Evolutionary conservation across 2,888 invertebrate genomes (phyloP).

Genomic region (Synergus umbraculus): DNA sequence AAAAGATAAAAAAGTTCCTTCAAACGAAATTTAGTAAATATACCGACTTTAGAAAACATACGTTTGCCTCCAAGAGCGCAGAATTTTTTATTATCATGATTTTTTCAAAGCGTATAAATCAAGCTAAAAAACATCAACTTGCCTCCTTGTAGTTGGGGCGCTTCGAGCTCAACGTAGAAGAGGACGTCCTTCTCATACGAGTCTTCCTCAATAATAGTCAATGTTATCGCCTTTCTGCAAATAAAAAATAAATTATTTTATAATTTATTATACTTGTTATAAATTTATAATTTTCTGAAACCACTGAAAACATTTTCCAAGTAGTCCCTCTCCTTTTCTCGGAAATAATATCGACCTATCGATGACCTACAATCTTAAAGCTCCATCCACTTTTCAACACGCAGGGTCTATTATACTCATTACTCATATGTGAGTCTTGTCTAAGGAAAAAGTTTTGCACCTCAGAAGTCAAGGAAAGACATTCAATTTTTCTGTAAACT

Average conservation of each 20-base stretch:
- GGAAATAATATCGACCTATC: not conserved
- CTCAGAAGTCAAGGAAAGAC: not conserved
- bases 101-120: not conserved
- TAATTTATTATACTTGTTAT: not conserved
- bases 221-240: slow-evolving; percentile 91
- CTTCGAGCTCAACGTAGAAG: slow-evolving; percentile 94
- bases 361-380: not conserved
- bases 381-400: not conserved
- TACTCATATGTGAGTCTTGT: not conserved
- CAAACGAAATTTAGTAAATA: not conserved
- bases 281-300: not conserved
- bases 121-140: slow-evolving; percentile 72
- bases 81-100: not conserved
- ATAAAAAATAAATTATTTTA: slow-evolving; percentile 65
- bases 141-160: slow-evolving; percentile 93
- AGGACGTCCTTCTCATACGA: slow-evolving; percentile 98
- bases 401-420: not conserved
- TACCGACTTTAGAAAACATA: not conserved
- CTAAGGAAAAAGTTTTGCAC: not conserved
- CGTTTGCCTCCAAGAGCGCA: not conserved
- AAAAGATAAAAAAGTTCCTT: not conserved
- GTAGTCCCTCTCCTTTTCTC: not conserved
- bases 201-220: slow-evolving; percentile 96
- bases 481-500: slow-evolving; percentile 13
- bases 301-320: not conserved